A percentile compares a stretch with the other conserved stretches of the same genome.
phyloP scores from a whole-genome alignment of 1,140 invertebrate species.

The Lordiphosa collinella region DNA sequence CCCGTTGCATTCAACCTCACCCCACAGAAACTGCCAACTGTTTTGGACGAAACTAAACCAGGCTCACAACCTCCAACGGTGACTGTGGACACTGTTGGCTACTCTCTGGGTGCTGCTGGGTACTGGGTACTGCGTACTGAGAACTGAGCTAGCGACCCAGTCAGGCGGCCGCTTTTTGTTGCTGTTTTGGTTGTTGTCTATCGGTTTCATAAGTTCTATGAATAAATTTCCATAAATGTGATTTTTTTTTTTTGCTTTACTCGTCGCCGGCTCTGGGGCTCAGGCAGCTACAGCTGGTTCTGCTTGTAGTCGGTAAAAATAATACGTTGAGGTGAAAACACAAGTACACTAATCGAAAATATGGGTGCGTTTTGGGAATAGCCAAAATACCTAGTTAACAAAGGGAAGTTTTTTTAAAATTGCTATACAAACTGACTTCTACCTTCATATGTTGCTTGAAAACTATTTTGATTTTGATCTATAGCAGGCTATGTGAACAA shows the following conservation, averaged over 20 bases:
- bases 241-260: constrained; percentile 39
- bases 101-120: not conserved
- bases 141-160: constrained; percentile 55
- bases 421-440: no score
- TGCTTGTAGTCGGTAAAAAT: constrained; percentile 32
- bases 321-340: constrained; percentile 34
- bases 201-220: constrained; percentile 78
- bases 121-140: constrained; percentile 6
- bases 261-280: constrained; percentile 58
- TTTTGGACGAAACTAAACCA: constrained; percentile 72
- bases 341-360: constrained; percentile 8
- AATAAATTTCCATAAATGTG: constrained; percentile 79
- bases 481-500: no score
- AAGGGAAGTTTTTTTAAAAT: no score
- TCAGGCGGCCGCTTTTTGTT: constrained; percentile 67
- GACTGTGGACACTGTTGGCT: constrained; percentile 8
- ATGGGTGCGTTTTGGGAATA: no score
- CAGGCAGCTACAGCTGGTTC: constrained; percentile 41
- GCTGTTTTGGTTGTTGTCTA: constrained; percentile 65
- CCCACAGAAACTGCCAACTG: constrained; percentile 49
- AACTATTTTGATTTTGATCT: no score
- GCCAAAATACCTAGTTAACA: no score
- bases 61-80: constrained; percentile 65
- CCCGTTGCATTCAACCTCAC: constrained; percentile 33
- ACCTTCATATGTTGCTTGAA: no score